Percentiles rank a stretch among this genome's conserved stretches.
Conservation (phyloP, 2,113 vertebrate genomes). For the Sylvilagus bachmani region DNA sequence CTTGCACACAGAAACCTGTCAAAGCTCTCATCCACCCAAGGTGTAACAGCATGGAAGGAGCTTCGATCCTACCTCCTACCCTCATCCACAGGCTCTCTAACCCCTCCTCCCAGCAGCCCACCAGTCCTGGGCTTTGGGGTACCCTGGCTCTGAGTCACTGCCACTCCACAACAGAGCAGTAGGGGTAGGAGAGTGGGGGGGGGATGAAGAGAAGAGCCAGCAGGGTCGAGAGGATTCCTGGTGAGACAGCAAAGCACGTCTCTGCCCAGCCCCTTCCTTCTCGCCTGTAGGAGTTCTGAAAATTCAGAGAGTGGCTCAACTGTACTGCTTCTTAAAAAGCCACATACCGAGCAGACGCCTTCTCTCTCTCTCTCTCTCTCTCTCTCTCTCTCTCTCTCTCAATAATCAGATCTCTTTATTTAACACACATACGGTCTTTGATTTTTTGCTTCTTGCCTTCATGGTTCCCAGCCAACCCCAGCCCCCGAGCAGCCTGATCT, state of each 20-base stretch:
- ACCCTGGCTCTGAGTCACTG: neutral
- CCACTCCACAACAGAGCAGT: neutral
- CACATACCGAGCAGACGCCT: neutral
- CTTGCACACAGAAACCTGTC: neutral
- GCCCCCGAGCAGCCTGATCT: neutral
- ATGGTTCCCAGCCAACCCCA: neutral
- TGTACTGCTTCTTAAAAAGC: neutral
- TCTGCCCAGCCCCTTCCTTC: neutral
- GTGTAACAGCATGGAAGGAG: too few relatives aligned
- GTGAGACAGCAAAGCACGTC: neutral
- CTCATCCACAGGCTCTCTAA: rapidly evolving
- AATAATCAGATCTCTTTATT: too few relatives aligned
- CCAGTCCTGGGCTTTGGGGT: neutral
- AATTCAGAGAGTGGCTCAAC: too few relatives aligned
- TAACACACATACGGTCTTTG: too few relatives aligned
- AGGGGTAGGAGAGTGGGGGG: rapidly evolving
- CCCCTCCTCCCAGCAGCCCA: neutral
- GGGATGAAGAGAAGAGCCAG: neutral
- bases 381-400: too few relatives aligned
- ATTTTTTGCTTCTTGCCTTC: neutral
- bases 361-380: neutral
- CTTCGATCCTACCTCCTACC: neutral
- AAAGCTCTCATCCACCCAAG: rapidly evolving
- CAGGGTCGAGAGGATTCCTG: neutral
- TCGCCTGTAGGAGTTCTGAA: neutral